Base-by-base conservation (phyloP, 2,797 vertebrate genomes). In the Lutjanus campechanus region DNA sequence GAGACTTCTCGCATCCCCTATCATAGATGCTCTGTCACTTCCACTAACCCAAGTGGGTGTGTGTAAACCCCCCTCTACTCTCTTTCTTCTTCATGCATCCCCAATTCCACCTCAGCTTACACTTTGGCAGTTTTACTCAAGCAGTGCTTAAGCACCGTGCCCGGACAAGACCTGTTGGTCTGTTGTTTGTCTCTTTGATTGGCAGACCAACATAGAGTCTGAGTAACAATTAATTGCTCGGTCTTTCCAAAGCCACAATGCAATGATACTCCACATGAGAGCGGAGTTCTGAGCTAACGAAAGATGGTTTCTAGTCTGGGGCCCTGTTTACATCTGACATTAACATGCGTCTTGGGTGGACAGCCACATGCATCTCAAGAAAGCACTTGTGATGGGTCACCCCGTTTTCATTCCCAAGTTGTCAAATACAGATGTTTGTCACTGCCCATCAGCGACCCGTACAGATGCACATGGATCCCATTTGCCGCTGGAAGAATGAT, bases 21-120 rank as follows among this genome's bases (percentile, higher is more conserved):
- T 91, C 91, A 90, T 78, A 86, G 82, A 89, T 55, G 25, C 85
- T 87, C 90, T 93, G 93, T 93, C 93, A 92, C 89, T 89, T 94
- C 69, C 77, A 85, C 85, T 83, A 86, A 91, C 83, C 88, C 85
- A 85, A 79, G 82, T 85, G 91, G 82, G 86, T 84, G 90, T 88
- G 88, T 86, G 80, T 82, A 88, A 72, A 81, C 82, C 76, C 63
- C 77, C 62, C 49, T 54, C 62, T 29, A 20, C 53, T 64, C 25
- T 19, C 25, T 68, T 78, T 70, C 74, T 78, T 84, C 49, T 76
- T 77, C 55, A 53, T 64, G 49, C 70, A 62, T 81, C 77, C 65
- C 79, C 68, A 70, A 19, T 76, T 83, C 49, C 65, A 85, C 29
- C 61, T 89, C 68, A 77, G 75, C 76, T 75, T 46, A 36, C 40